Evolutionary conservation across 2,888 invertebrate species (phyloP).

Genomic region (Sipha maydis): DNA sequence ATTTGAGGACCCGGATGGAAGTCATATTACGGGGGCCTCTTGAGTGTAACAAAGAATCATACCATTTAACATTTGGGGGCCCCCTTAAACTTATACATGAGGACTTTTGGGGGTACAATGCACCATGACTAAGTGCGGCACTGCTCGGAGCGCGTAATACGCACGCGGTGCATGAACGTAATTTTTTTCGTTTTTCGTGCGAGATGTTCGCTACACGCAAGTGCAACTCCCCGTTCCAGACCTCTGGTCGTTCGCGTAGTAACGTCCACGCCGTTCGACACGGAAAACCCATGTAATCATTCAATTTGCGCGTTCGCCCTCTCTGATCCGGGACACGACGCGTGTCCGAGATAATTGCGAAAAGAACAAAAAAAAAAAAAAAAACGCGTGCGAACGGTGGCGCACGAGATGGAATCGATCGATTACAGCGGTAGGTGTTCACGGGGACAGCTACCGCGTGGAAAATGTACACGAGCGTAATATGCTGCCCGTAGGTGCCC

Average conservation of each 20-base stretch:
- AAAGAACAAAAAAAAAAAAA: not conserved
- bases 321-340: not conserved
- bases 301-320: slow-evolving; percentile 24
- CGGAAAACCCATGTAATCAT: slow-evolving; percentile 18
- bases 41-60: too few species aligned
- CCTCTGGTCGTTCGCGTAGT: slow-evolving; percentile 17
- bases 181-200: not conserved
- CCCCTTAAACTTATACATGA: too few species aligned
- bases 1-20: too few species aligned
- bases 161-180: not conserved
- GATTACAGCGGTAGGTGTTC: not conserved
- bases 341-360: not conserved
- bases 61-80: too few species aligned
- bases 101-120: too few species aligned
- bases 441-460: not conserved
- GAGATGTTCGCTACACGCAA: not conserved
- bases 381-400: not conserved
- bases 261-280: not conserved
- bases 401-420: not conserved
- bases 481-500: too few species aligned
- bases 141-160: too few species aligned
- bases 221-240: slow-evolving; percentile 21
- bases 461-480: too few species aligned
- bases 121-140: too few species aligned
- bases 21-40: too few species aligned